These are phyloP conservation scores for Nomada fabriciana DNA, from an alignment of 2,888 invertebrate genomes.

Conservation along the genomic window DNA sequence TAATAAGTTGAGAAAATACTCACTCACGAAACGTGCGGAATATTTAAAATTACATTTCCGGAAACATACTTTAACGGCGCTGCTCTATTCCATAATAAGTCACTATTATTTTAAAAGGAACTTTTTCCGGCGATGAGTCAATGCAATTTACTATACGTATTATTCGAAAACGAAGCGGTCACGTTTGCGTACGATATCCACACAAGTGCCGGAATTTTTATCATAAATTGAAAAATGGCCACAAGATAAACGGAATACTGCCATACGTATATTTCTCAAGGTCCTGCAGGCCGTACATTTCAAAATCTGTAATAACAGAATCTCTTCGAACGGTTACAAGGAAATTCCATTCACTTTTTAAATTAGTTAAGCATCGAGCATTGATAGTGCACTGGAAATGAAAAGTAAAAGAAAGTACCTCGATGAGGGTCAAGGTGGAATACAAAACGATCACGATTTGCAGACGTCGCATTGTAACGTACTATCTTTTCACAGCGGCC, in stretches of 20 bases:
- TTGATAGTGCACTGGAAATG: neutral
- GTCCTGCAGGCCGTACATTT: neutral
- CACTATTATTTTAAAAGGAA: no score
- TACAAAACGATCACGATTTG: slow-evolving; percentile 71
- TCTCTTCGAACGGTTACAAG: neutral
- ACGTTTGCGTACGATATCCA: neutral
- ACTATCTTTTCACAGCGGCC: slow-evolving; percentile 45
- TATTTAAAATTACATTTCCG: neutral
- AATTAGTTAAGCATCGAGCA: neutral
- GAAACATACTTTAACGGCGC: no score
- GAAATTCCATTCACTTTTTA: neutral
- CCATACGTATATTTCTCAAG: neutral
- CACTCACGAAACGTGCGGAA: no score
- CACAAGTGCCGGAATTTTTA: neutral
- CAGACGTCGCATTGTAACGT: slow-evolving; percentile 40
- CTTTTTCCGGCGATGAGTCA: no score
- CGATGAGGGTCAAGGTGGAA: slow-evolving; percentile 67
- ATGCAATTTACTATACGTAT: no score
- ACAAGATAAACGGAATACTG: neutral
- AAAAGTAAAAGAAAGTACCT: slow-evolving; percentile 45
- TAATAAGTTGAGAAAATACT: no score
- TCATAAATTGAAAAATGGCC: neutral
- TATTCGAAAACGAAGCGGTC: no score
- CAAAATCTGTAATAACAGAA: neutral
- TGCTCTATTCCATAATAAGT: no score